phyloP scores from a whole-genome alignment of 2,113 vertebrate species.

The Erythrocercus mccallii region DNA sequence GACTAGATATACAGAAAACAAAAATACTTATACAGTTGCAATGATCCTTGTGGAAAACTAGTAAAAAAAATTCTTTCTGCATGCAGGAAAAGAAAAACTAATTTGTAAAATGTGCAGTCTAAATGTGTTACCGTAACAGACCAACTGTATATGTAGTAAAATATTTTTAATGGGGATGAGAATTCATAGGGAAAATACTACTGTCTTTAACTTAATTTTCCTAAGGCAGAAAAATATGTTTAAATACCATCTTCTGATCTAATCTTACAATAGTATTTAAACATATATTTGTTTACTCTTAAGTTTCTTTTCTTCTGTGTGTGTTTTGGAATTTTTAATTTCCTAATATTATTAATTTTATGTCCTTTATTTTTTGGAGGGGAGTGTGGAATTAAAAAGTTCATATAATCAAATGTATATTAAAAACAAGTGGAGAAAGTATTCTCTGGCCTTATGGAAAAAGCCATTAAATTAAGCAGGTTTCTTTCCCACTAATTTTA shows the following conservation, averaged over 20 bases:
- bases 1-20: not conserved
- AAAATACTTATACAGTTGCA: not conserved
- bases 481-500: not conserved
- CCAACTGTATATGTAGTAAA: not conserved
- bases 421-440: not conserved
- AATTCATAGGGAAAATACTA: not conserved
- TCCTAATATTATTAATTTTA: not conserved
- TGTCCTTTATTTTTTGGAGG: not conserved
- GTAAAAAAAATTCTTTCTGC: not conserved
- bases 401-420: not conserved
- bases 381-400: not conserved
- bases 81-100: not conserved
- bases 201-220: not conserved
- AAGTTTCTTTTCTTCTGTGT: not conserved
- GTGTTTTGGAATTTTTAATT: not conserved
- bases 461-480: not conserved
- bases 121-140: not conserved
- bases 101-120: not conserved
- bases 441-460: not conserved
- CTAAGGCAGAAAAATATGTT: not conserved
- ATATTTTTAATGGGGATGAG: not conserved
- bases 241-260: not conserved
- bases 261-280: no score
- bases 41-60: not conserved
- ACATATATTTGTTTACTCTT: not conserved